These are phyloP conservation scores for Alectoris magna DNA, from an alignment of 2,797 vertebrate genomes.

Conservation along the genomic window DNA sequence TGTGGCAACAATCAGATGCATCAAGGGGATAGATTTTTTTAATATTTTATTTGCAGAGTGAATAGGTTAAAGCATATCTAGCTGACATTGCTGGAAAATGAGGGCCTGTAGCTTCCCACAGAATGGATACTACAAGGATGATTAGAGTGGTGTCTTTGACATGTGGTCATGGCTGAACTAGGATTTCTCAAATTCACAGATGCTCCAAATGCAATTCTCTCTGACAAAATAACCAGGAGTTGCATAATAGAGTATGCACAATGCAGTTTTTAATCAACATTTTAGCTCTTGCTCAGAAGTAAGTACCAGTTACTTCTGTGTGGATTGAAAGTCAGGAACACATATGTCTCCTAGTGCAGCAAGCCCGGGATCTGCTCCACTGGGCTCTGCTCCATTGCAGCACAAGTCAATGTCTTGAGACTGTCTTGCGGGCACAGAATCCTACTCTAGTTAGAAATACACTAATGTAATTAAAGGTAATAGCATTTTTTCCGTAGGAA, in stretches of 20 bases:
- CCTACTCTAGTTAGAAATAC: not conserved
- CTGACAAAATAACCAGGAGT: not conserved
- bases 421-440: not conserved
- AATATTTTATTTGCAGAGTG: not conserved
- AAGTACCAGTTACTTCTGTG: not conserved
- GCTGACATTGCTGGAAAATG: not conserved
- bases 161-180: not conserved
- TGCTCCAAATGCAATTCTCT: not conserved
- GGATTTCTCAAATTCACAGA: not conserved
- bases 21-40: not conserved
- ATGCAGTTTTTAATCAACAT: not conserved
- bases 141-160: not conserved
- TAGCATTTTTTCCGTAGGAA: not conserved
- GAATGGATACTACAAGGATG: not conserved
- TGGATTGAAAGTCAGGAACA: not conserved
- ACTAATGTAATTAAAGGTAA: not conserved
- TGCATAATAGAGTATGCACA: not conserved
- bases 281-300: not conserved
- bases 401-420: not conserved
- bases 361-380: rapidly evolving
- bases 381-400: not conserved
- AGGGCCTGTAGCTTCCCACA: not conserved
- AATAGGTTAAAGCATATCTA: not conserved
- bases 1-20: not conserved
- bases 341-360: rapidly evolving